Conservation (phyloP, 2,113 vertebrate species). For the Pampusana beccarii region DNA sequence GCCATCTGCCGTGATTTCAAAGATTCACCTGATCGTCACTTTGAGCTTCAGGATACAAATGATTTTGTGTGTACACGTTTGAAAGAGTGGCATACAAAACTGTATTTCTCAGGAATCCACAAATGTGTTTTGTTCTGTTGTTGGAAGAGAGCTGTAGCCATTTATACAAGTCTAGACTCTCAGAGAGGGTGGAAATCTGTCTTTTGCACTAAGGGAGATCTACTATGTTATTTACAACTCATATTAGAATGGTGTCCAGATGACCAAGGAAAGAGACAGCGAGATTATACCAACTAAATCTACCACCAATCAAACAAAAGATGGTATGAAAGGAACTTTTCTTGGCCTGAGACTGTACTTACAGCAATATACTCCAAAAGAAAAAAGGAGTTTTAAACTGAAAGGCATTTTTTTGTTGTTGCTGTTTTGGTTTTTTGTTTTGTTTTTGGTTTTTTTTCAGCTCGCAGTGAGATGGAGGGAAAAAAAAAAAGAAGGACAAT, state of each 20-base stretch:
- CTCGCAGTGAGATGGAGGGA: too few relatives aligned
- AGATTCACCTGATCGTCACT: background rate
- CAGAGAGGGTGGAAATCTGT: background rate
- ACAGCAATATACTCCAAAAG: background rate
- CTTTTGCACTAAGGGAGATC: background rate
- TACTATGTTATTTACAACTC: background rate
- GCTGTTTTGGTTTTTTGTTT: too few relatives aligned
- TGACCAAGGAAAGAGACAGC: background rate
- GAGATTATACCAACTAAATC: background rate
- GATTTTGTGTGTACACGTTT: background rate
- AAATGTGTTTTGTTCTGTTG: background rate
- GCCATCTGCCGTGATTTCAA: slow-evolving; percentile 29
- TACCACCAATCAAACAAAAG: background rate
- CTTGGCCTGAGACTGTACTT: background rate
- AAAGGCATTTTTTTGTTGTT: background rate
- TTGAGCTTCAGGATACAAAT: background rate
- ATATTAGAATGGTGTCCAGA: background rate
- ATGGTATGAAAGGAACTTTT: background rate
- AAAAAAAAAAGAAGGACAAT: background rate
- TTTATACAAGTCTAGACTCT: background rate
- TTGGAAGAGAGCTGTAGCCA: background rate
- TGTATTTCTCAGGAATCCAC: background rate
- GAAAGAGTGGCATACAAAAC: background rate
- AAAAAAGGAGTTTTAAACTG: background rate
- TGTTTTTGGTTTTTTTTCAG: too few relatives aligned